Percentiles rank a stretch among this genome's conserved stretches.
These are phyloP conservation scores for Petrocephalus microphthalmus DNA, from an alignment of 2,113 vertebrate species.

Conservation along the genomic window DNA sequence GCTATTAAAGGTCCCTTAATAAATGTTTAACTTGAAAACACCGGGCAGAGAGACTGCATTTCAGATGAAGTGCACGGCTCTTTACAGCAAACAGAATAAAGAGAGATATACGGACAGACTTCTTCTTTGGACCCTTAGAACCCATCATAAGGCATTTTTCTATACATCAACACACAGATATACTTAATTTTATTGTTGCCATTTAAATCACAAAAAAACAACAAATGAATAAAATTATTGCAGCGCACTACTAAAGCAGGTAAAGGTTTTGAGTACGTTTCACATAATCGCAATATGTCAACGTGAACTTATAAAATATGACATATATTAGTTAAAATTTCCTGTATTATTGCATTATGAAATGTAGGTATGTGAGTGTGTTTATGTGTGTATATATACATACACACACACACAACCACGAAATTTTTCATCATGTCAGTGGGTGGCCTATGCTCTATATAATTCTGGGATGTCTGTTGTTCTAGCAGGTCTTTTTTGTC, in stretches of 20 bases:
- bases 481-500: neutral
- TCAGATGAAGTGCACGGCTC: neutral
- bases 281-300: neutral
- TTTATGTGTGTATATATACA: too few species aligned
- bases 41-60: neutral
- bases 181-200: neutral
- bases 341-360: neutral
- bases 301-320: neutral
- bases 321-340: neutral
- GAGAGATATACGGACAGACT: neutral
- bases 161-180: neutral
- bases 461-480: neutral
- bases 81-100: neutral
- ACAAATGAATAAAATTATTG: neutral
- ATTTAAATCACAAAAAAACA: neutral
- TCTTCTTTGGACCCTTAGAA: neutral
- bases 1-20: neutral
- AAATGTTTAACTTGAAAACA: constrained; percentile 4
- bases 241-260: neutral
- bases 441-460: neutral
- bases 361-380: neutral
- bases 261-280: neutral
- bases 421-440: neutral
- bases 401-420: neutral
- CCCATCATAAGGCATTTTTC: neutral